Conservation (phyloP, 2,888 invertebrate genomes). For the Pristionchus exspectatus region DNA sequence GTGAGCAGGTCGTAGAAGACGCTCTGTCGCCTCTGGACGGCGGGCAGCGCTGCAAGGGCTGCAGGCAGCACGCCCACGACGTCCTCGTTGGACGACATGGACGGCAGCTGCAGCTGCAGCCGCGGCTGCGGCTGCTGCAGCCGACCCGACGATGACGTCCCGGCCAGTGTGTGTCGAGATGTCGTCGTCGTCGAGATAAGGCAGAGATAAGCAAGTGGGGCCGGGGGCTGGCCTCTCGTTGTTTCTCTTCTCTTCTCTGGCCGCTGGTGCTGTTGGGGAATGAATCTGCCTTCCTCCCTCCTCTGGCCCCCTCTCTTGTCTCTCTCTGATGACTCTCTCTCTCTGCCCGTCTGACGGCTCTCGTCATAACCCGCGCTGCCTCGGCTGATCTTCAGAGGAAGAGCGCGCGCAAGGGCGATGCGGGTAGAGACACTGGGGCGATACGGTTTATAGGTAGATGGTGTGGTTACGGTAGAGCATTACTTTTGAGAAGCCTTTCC, state of each 20-base stretch:
- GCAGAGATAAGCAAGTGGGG: conserved; percentile 14
- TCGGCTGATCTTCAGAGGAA: not conserved
- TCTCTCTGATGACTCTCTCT: conserved; percentile 35
- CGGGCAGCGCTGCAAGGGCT: conserved; percentile 64
- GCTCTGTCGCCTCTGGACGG: conserved; percentile 70
- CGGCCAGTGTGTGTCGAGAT: not conserved
- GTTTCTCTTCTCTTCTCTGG: not conserved
- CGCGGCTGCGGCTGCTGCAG: not conserved
- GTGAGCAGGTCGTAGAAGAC: conserved; percentile 77
- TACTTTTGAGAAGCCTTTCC: not conserved
- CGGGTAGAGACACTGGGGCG: conserved; percentile 44
- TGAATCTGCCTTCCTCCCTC: not conserved
- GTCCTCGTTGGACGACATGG: conserved; percentile 4
- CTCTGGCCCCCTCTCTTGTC: conserved; percentile 2
- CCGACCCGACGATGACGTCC: not conserved
- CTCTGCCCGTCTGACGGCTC: conserved; percentile 39
- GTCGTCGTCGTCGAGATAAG: not conserved
- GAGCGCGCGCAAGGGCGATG: not conserved
- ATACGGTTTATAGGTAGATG: not conserved
- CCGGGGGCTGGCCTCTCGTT: not conserved
- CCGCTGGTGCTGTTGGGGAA: not conserved
- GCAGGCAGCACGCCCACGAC: conserved; percentile 59
- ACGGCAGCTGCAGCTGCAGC: not conserved
- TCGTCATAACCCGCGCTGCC: conserved; percentile 4
- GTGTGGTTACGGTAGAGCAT: too few species aligned